Conservation (phyloP, 2,797 vertebrate genomes). For the Acropternis orthonyx region DNA sequence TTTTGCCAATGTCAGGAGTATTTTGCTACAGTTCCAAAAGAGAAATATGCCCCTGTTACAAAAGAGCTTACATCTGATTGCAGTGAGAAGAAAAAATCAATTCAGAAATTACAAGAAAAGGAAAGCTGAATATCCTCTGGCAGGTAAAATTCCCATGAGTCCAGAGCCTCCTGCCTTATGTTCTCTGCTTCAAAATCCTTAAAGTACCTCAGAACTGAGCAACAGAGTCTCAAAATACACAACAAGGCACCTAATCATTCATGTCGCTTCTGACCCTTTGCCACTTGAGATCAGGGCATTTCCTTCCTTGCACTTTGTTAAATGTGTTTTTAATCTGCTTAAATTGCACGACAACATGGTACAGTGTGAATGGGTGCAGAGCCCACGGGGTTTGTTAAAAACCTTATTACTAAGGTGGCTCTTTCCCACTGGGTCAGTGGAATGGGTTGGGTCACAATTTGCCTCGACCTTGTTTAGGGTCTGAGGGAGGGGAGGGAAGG, state of each 20-base stretch:
- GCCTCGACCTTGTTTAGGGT: neutral
- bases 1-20: conserved; percentile 31
- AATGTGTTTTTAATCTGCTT: conserved; percentile 76
- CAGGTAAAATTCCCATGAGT: neutral
- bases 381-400: neutral
- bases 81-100: neutral
- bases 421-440: neutral
- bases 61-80: conserved; percentile 26
- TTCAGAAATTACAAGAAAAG: neutral
- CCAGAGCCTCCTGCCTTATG: neutral
- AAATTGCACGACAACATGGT: conserved; percentile 63
- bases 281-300: conserved; percentile 58
- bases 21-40: conserved; percentile 14
- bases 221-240: neutral
- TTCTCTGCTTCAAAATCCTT: conserved; percentile 19
- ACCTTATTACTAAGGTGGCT: conserved; percentile 12
- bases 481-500: neutral
- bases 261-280: conserved; percentile 64
- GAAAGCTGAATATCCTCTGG: conserved; percentile 2
- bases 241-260: conserved; percentile 68
- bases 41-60: conserved; percentile 37
- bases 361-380: neutral
- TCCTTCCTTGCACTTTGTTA: conserved; percentile 73
- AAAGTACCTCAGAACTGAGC: conserved; percentile 32
- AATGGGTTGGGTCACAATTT: neutral